Evolutionary conservation across 2,888 invertebrate genomes (phyloP).

Genomic region (Luperina nickerlii): DNA sequence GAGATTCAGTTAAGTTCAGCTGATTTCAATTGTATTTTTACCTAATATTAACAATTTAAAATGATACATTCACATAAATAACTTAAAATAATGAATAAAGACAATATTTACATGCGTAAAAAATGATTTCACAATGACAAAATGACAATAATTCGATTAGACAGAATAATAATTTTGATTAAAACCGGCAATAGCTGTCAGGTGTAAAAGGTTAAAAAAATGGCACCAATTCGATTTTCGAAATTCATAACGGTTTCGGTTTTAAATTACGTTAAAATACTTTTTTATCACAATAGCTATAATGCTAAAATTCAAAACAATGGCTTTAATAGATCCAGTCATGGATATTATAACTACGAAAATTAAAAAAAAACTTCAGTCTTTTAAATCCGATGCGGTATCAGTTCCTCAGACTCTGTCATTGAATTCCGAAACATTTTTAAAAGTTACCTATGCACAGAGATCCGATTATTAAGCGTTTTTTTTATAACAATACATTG

Average conservation of each 20-base stretch:
- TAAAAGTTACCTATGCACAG: slow-evolving; percentile 63
- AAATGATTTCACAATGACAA: slow-evolving; percentile 78
- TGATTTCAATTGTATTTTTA: slow-evolving; percentile 86
- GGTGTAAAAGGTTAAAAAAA: slow-evolving; percentile 79
- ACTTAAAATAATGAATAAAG: slow-evolving; percentile 82
- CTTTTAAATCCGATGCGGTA: slow-evolving; percentile 85
- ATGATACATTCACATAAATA: slow-evolving; percentile 89
- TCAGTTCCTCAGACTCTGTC: slow-evolving; percentile 73
- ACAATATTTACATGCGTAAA: slow-evolving; percentile 86
- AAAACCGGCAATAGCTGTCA: slow-evolving; percentile 80
- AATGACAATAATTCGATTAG: slow-evolving; percentile 75
- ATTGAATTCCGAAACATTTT: slow-evolving; percentile 64
- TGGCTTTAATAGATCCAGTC: slow-evolving; percentile 81
- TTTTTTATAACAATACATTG: slow-evolving; percentile 63
- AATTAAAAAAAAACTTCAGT: slow-evolving; percentile 84
- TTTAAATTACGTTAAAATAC: slow-evolving; percentile 84
- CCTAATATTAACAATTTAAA: slow-evolving; percentile 83
- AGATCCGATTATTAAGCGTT: slow-evolving; percentile 66
- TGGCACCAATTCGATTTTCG: slow-evolving; percentile 80
- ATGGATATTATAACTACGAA: slow-evolving; percentile 82
- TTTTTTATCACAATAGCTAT: slow-evolving; percentile 86
- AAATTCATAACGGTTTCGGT: slow-evolving; percentile 74
- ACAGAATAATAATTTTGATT: slow-evolving; percentile 71
- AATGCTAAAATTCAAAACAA: slow-evolving; percentile 82
- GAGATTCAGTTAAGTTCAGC: slow-evolving; percentile 89